Percentiles rank a stretch among this genome's conserved stretches.
Evolutionary conservation across 2,888 invertebrate species (phyloP).

Genomic region (Aproaerema taeniolella): DNA sequence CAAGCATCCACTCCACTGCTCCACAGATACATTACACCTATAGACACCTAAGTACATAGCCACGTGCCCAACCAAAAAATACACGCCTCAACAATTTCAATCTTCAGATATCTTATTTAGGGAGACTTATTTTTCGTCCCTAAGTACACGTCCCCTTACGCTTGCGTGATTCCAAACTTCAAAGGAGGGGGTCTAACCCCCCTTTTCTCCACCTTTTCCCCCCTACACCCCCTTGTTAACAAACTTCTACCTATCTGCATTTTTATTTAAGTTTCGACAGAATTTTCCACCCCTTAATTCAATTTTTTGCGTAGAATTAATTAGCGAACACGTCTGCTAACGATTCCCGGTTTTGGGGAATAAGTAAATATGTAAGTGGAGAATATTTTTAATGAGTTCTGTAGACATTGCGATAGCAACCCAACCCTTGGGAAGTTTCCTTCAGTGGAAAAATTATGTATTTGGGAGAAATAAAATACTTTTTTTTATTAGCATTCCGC

Average conservation of each 20-base stretch:
- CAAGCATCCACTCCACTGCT: too few species aligned
- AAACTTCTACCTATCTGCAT: slow-evolving; percentile 55
- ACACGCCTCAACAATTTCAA: slow-evolving; percentile 42
- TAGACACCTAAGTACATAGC: too few species aligned
- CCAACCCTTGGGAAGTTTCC: too few species aligned
- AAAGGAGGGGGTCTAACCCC: slow-evolving; percentile 49
- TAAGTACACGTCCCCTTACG: slow-evolving; percentile 38
- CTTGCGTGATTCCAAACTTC: slow-evolving; percentile 40
- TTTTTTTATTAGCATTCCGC: too few species aligned
- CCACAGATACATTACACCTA: too few species aligned
- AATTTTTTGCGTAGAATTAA: slow-evolving; percentile 52
- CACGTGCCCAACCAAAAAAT: slow-evolving; percentile 30
- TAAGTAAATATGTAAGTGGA: slow-evolving; percentile 7
- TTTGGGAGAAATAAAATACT: too few species aligned
- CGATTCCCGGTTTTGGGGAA: slow-evolving; percentile 24
- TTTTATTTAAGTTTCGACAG: slow-evolving; percentile 72
- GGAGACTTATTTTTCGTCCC: slow-evolving; percentile 47
- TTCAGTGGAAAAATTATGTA: too few species aligned
- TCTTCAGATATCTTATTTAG: slow-evolving; percentile 44
- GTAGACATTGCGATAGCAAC: too few species aligned
- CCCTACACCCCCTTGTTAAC: slow-evolving; percentile 40
- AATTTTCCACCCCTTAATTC: slow-evolving; percentile 61
- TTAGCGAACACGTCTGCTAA: slow-evolving; percentile 44
- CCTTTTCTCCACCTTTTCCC: too few species aligned
- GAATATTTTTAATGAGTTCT: too few species aligned